Base-by-base conservation (phyloP, 2,113 vertebrate genomes). In the Channa maculata region DNA sequence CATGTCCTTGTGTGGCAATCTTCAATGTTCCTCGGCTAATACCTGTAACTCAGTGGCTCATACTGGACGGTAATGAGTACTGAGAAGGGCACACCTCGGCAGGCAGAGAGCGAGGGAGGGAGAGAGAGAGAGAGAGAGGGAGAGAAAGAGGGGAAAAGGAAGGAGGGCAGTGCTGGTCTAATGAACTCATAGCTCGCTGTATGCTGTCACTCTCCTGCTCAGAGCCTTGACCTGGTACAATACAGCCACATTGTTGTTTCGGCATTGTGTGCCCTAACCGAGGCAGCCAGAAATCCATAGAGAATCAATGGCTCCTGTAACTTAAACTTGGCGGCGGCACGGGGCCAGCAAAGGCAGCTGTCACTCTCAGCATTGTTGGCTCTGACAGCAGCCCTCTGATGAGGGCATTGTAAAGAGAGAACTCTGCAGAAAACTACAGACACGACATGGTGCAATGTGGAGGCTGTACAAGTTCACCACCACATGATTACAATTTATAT, bases 121-220 rank as follows among this genome's bases (percentile, higher is more conserved):
- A 64, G n/a, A 45, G 50, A 44, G 65, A 48, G 49, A 33, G 13
- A n/a, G 45, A 8, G 34, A 14, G 49, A 36, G 53, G 33, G 12
- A 52, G 24, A 43, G 41, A 44, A 53, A 37, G 45, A n/a, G 43
- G 59, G 54, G 13, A 57, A 49, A 0, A 54, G 63, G 60, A 38
- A 62, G 63, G 41, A 39, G 41, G 71, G 80, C 46, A 6, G 79
- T 36, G 62, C 71, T 24, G 79, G 74, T 83, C 79, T 91, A 90
- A 92, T 91, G 88, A 92, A 89, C 84, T 82, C 80, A 50, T 64
- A 54, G 84, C 82, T 53, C 4, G 57, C 85, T 38, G 76, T 76
- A 70, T 11, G 37, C 87, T 87, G 89, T 92, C 89, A 90, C 72
- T 91, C 91, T 85, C 79, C 80, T 84, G 86, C 79, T 81, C 88